A percentile compares a stretch with the other conserved stretches of the same genome.
Conservation (phyloP, 2,888 invertebrate species). For the Zaprionus obscuricornis region DNA sequence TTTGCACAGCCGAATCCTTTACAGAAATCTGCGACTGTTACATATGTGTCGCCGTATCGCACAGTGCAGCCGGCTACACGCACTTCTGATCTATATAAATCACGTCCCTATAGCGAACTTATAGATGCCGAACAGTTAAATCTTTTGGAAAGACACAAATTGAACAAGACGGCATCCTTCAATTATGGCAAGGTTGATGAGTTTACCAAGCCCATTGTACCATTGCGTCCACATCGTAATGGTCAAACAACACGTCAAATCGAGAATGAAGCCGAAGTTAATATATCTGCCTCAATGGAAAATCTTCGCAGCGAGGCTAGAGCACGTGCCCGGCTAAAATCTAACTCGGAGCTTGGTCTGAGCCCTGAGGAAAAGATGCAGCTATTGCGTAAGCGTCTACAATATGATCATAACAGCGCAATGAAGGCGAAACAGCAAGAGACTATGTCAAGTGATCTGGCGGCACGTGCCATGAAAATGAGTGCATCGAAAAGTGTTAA, state of each 20-base stretch:
- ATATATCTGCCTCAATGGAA: conserved; percentile 83
- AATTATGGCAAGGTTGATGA: conserved; percentile 59
- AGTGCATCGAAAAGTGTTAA: conserved; percentile 83
- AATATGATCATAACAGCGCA: conserved; percentile 63
- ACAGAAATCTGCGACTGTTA: conserved; percentile 68
- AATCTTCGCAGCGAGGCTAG: conserved; percentile 87
- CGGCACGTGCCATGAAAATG: conserved; percentile 81
- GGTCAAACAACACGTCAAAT: conserved; percentile 9
- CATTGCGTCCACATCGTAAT: conserved; percentile 42
- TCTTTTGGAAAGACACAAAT: conserved; percentile 71
- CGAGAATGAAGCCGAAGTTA: conserved; percentile 19
- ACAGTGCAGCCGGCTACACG: conserved; percentile 54
- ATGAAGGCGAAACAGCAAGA: conserved; percentile 45
- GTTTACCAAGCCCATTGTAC: conserved; percentile 43
- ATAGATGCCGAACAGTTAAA: conserved; percentile 70
- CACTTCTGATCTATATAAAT: conserved; percentile 64
- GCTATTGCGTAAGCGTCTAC: conserved; percentile 84
- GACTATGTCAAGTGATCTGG: conserved; percentile 29
- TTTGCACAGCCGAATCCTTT: conserved; percentile 63
- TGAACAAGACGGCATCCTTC: conserved; percentile 82
- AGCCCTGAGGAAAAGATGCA: conserved; percentile 88
- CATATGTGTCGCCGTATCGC: conserved; percentile 76
- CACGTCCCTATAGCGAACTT: conserved; percentile 82
- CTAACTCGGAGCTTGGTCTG: conserved; percentile 89
- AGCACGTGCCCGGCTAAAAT: conserved; percentile 87